These are phyloP conservation scores for Xiphorhynchus elegans DNA, from an alignment of 2,113 vertebrate genomes.

Conservation along the genomic window DNA sequence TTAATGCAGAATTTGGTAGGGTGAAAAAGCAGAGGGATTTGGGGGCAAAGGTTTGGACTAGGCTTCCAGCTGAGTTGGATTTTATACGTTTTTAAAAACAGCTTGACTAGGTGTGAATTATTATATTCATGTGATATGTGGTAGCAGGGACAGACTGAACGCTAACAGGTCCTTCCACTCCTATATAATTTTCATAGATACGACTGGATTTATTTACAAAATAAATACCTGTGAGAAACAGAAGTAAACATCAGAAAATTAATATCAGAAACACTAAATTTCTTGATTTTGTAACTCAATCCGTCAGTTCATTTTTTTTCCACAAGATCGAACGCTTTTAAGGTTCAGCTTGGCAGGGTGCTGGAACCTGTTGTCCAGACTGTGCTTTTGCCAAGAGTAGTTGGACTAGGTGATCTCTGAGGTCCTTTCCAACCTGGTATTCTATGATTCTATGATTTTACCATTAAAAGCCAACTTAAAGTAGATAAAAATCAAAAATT, in stretches of 20 bases:
- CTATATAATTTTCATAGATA: not conserved
- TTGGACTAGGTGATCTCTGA: not conserved
- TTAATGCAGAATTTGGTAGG: not conserved
- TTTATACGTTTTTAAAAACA: not conserved
- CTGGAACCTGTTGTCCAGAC: not conserved
- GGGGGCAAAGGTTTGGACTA: not conserved
- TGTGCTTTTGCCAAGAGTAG: not conserved
- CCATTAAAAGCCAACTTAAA: not conserved
- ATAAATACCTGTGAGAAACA: not conserved
- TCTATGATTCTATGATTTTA: not conserved
- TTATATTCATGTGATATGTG: not conserved
- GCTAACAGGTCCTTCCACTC: not conserved
- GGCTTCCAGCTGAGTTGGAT: not conserved
- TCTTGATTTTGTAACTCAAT: not conserved
- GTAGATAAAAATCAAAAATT: not conserved
- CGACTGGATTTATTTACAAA: not conserved
- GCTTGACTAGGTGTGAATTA: not conserved
- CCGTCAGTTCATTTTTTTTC: not conserved
- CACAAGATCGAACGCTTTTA: not conserved
- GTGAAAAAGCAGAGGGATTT: not conserved
- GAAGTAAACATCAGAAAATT: not conserved
- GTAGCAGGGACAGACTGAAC: not conserved
- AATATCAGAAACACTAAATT: not conserved
- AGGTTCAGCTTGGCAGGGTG: not conserved
- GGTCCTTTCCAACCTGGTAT: not conserved